These are phyloP conservation scores for Tigriopus californicus DNA, from an alignment of 2,888 invertebrate genomes.

Conservation along the genomic window DNA sequence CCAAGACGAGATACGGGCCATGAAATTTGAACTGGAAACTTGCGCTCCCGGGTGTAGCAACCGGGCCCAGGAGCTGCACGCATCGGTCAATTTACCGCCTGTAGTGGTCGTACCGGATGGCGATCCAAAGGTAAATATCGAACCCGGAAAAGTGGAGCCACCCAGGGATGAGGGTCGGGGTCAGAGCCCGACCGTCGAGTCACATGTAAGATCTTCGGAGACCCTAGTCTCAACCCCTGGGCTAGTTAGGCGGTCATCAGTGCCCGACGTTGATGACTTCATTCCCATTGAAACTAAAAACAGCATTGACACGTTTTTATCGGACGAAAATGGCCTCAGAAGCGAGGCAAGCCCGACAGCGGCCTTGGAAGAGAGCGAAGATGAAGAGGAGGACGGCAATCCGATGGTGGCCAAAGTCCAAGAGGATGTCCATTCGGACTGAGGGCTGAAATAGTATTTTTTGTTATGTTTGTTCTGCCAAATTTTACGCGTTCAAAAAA, in stretches of 20 bases:
- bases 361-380: neutral
- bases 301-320: slow-evolving; percentile 22
- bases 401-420: neutral
- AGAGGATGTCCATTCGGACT: neutral
- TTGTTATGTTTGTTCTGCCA: no score
- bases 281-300: slow-evolving; percentile 29
- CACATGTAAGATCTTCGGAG: neutral
- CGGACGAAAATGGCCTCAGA: neutral
- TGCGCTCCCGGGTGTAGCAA: neutral
- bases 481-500: no score
- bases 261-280: slow-evolving; percentile 29
- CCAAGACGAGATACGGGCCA: slow-evolving; percentile 54
- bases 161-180: no score
- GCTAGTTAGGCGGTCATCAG: neutral
- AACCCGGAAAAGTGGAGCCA: neutral
- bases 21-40: slow-evolving; percentile 24
- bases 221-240: neutral
- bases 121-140: neutral
- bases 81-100: neutral
- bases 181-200: neutral
- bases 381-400: neutral
- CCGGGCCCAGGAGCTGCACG: neutral
- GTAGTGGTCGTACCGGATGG: neutral
- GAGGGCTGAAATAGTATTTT: no score
- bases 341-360: neutral